Evolutionary conservation across 2,888 invertebrate genomes (phyloP).

Genomic region (Acanthoscelides obtectus): DNA sequence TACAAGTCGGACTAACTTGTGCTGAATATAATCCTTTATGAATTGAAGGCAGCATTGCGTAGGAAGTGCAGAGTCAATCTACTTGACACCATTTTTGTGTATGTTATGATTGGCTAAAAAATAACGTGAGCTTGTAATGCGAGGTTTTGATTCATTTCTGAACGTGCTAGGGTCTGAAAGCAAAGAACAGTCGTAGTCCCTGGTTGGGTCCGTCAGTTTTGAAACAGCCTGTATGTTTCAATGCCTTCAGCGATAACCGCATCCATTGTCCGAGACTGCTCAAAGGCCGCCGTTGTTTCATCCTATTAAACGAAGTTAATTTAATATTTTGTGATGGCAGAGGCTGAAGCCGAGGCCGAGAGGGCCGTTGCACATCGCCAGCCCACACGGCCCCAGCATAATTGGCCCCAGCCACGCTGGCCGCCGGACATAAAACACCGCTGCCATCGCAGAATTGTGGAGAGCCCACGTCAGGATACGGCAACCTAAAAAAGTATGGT

Average conservation of each 20-base stretch:
- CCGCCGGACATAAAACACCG: background rate
- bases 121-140: too few relatives aligned
- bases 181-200: too few relatives aligned
- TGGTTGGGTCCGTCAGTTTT: too few relatives aligned
- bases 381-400: background rate
- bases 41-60: too few relatives aligned
- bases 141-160: too few relatives aligned
- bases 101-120: too few relatives aligned
- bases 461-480: background rate
- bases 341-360: too few relatives aligned
- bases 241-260: background rate
- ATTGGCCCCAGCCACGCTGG: background rate
- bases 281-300: background rate
- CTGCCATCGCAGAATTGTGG: background rate
- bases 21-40: too few relatives aligned
- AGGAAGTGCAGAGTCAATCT: too few relatives aligned
- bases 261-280: conserved; percentile 6
- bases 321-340: background rate
- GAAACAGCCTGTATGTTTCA: background rate
- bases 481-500: background rate
- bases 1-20: too few relatives aligned
- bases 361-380: background rate
- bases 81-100: too few relatives aligned
- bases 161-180: too few relatives aligned
- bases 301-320: conserved; percentile 4